Conservation (phyloP, 2,113 vertebrate species). For the Coptodon bakossiorum region DNA sequence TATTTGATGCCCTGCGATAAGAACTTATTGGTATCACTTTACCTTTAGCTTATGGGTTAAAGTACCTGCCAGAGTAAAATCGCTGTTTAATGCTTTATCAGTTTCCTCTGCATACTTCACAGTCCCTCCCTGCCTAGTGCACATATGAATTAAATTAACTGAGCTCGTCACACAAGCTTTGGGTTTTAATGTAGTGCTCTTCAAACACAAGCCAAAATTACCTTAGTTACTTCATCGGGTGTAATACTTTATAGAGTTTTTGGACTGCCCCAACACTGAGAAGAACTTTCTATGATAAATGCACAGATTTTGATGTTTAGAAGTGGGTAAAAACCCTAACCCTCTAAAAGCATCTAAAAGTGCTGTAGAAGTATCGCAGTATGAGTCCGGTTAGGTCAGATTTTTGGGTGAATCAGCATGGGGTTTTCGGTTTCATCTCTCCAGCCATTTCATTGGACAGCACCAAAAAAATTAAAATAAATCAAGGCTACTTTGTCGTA, state of each 20-base stretch:
- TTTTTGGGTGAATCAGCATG: background rate
- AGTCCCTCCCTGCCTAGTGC: background rate
- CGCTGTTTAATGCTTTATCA: background rate
- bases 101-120: background rate
- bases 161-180: background rate
- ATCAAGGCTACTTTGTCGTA: conserved; percentile 5
- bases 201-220: background rate
- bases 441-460: background rate
- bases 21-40: background rate
- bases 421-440: background rate
- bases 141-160: background rate
- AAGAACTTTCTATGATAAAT: background rate
- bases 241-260: background rate
- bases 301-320: background rate
- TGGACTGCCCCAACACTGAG: background rate
- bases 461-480: background rate
- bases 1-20: background rate
- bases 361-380: background rate
- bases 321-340: background rate
- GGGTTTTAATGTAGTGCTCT: background rate
- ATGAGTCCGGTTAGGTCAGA: background rate
- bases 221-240: background rate
- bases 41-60: background rate
- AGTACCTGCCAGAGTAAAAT: background rate
- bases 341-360: background rate